Evolutionary conservation across 92 coral and sea anemone genomes (phyloP).

Genomic region (Diadumene lineata): DNA sequence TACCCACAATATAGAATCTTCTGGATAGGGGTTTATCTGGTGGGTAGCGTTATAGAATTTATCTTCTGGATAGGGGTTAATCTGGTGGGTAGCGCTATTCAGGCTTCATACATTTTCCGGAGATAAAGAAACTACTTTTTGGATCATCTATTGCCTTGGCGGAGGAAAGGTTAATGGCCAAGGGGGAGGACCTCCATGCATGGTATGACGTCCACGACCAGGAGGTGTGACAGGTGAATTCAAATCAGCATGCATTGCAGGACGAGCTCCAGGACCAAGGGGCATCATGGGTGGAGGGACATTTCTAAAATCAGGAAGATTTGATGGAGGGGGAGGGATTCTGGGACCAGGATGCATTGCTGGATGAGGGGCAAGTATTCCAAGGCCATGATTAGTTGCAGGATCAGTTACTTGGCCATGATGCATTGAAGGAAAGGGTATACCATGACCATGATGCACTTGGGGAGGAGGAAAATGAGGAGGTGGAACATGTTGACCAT

Average conservation of each 20-base stretch:
- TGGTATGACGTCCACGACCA: not conserved
- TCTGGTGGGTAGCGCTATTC: too few relatives aligned
- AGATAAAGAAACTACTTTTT: too few relatives aligned
- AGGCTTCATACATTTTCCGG: too few relatives aligned
- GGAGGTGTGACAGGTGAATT: not conserved
- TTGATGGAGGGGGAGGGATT: too few relatives aligned
- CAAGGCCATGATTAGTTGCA: not conserved
- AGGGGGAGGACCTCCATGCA: constrained; percentile 7
- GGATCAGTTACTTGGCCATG: not conserved
- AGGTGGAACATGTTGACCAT: not conserved
- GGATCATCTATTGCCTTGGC: not conserved
- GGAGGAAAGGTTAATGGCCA: constrained; percentile 13
- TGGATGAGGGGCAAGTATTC: not conserved
- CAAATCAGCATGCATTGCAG: not conserved
- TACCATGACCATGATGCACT: constrained; percentile 10
- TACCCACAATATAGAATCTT: too few relatives aligned
- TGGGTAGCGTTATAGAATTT: too few relatives aligned
- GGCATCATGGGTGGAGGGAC: not conserved
- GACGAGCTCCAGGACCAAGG: not conserved
- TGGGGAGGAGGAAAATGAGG: constrained; percentile 14
- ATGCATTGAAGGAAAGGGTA: not conserved
- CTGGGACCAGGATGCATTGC: not conserved
- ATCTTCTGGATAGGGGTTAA: too few relatives aligned
- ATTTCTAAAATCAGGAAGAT: too few relatives aligned
- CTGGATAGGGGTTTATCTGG: too few relatives aligned